These are phyloP conservation scores for Arizona elegans DNA, from an alignment of 2,113 vertebrate species.

Conservation along the genomic window DNA sequence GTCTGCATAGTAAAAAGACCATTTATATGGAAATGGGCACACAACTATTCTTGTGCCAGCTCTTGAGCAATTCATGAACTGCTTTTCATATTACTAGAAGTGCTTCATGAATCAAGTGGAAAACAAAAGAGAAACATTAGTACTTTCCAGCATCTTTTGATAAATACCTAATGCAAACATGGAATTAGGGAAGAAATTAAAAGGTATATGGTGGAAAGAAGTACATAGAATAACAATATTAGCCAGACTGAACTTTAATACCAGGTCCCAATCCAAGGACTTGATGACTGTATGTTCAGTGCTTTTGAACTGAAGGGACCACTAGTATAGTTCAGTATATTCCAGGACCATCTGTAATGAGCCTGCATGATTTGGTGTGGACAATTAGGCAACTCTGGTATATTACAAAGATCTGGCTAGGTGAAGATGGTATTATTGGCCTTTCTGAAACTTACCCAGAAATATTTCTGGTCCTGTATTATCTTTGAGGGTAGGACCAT, in stretches of 20 bases:
- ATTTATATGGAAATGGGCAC: constrained; percentile 57
- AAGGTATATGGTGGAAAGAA: constrained; percentile 21
- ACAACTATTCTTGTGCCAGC: constrained; percentile 36
- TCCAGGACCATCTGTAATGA: not conserved
- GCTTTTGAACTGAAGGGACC: not conserved
- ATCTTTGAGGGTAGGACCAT: not conserved
- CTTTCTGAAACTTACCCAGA: not conserved
- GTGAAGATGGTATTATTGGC: not conserved
- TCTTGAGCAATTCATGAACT: constrained; percentile 51
- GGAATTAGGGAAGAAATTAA: constrained; percentile 16
- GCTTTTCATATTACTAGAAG: constrained; percentile 36
- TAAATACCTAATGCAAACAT: constrained; percentile 26
- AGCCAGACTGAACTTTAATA: not conserved
- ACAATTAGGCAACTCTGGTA: not conserved
- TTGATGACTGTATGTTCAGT: not conserved
- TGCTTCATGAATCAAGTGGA: constrained; percentile 47
- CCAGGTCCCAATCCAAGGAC: not conserved
- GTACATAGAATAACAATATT: not conserved
- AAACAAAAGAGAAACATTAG: constrained; percentile 35
- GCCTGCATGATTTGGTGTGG: not conserved
- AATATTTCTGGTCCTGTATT: not conserved
- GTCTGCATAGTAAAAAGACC: constrained; percentile 48
- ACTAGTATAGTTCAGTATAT: not conserved
- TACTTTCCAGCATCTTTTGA: constrained; percentile 43
- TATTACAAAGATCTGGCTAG: not conserved